A percentile compares a stretch with the other conserved stretches of the same genome.
These are phyloP conservation scores for Capitulum mitella DNA, from an alignment of 2,888 invertebrate genomes.

Conservation along the genomic window DNA sequence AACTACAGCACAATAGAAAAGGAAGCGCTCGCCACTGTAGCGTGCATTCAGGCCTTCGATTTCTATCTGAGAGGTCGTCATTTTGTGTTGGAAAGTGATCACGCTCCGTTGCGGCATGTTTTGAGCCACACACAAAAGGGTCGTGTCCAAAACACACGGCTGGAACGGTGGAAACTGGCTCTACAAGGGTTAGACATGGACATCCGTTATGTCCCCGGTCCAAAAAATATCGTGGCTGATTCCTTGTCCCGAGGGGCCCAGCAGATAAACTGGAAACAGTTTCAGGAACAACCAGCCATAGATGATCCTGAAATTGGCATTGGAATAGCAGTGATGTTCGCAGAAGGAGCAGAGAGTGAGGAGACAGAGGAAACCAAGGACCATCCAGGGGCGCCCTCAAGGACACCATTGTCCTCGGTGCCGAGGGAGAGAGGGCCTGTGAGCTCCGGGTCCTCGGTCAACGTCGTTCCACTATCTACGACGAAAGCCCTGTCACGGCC, in stretches of 20 bases:
- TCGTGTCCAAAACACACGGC: not conserved
- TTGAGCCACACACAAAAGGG: not conserved
- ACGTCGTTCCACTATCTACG: too few relatives aligned
- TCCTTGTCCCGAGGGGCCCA: not conserved
- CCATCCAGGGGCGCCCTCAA: too few relatives aligned
- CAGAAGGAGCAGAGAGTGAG: not conserved
- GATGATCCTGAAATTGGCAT: not conserved
- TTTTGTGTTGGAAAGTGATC: not conserved
- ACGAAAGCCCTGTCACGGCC: too few relatives aligned
- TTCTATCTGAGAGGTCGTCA: not conserved
- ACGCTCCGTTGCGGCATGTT: not conserved
- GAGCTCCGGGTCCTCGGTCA: too few relatives aligned
- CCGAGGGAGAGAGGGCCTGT: too few relatives aligned
- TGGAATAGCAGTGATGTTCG: not conserved
- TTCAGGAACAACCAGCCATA: not conserved
- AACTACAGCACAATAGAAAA: not conserved
- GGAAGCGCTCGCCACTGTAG: not conserved
- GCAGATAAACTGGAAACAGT: not conserved
- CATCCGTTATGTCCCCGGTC: not conserved
- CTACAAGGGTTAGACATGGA: not conserved
- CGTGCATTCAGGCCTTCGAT: not conserved
- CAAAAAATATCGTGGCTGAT: not conserved
- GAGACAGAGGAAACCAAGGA: too few relatives aligned
- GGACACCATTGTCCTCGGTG: not conserved
- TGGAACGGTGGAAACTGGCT: not conserved